Base-by-base conservation (phyloP, 1,140 invertebrate genomes). In the Saccostrea echinata region DNA sequence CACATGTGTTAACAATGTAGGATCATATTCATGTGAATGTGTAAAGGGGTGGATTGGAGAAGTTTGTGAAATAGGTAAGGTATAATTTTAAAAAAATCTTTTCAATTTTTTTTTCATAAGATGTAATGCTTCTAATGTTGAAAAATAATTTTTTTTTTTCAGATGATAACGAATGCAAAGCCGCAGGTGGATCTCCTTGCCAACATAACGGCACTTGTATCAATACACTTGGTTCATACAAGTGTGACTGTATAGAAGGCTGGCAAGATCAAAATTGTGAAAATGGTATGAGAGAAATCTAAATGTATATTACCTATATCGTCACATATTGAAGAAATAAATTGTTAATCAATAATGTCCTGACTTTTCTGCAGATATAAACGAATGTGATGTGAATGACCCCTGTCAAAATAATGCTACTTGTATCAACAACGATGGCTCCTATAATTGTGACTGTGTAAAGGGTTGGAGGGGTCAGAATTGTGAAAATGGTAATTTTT, bases 111-210 rank as follows among this genome's bases (percentile, higher is more conserved):
- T 43, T 43, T 43, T 43, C 43, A 43, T 43, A 6, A 0, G 43
- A 43, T 43, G 9, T 43, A 43, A 8, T 43, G 6, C 43, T 43
- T 43, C 9, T 43, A 43, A 43, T 43, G n/a, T 43, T 43, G 43
- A 43, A 8, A 43, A 8, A 9, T 43, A 43, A n/a, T n/a, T n/a
- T 43, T 8, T 43, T 8, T 43, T 80, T 13, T 84, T 61, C 16
- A 84, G 76, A 92, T 88, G 91, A 92, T 18, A 71, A 92, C 30
- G 91, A 91, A 64, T 94, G 92, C 80, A 24, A 53, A 6, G n/a
- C 51, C 0, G 33, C 30, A 52, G 64, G 3, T 27, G 52, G 35
- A 6, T 80, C 43, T 16, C 87, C 71, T 55, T 88, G 87, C 82
- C n/a, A n/a, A 51, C 84, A 88, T 82, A 55, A 51, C 18, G 87